Conservation (phyloP, 35 echinoderm and acorn worm species). For the Diadema setosum region DNA sequence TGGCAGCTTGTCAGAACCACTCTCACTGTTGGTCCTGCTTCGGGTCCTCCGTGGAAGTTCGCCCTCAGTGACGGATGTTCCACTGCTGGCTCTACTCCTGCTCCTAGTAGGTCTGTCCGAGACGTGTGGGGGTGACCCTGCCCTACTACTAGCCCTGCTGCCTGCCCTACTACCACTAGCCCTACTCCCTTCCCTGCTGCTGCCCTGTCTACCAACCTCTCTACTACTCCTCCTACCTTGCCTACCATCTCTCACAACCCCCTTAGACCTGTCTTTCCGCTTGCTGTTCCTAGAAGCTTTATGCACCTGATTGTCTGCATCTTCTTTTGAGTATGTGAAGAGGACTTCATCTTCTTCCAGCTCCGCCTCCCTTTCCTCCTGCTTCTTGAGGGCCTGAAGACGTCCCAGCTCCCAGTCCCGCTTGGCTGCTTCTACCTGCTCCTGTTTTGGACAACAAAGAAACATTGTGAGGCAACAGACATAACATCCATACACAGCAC, state of each 20-base stretch:
- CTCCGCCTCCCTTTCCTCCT: constrained; percentile 84
- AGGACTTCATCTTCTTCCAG: constrained; percentile 95
- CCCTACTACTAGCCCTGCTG: constrained; percentile 21
- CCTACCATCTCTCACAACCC: not conserved
- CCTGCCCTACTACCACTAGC: constrained; percentile 18
- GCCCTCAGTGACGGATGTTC: not conserved
- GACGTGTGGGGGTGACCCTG: not conserved
- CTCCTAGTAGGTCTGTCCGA: not conserved
- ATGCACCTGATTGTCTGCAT: constrained; percentile 97
- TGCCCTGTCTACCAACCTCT: not conserved
- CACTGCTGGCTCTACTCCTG: constrained; percentile 42
- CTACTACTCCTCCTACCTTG: not conserved
- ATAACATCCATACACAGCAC: too few species aligned
- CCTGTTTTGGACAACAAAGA: too few species aligned
- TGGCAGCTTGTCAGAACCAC: not conserved
- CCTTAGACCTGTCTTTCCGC: not conserved
- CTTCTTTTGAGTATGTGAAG: constrained; percentile 82
- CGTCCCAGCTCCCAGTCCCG: constrained; percentile 93
- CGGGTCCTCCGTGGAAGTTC: not conserved
- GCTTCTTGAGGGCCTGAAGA: constrained; percentile 77
- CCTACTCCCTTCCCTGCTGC: not conserved
- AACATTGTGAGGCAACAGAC: too few species aligned
- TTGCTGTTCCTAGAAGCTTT: constrained; percentile 39
- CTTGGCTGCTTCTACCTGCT: constrained; percentile 91
- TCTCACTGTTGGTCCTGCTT: not conserved